Evolutionary conservation across 2,113 vertebrate species (phyloP), one percentile per base, ranked within the genome.

Genomic region (Dascyllus trimaculatus): DNA sequence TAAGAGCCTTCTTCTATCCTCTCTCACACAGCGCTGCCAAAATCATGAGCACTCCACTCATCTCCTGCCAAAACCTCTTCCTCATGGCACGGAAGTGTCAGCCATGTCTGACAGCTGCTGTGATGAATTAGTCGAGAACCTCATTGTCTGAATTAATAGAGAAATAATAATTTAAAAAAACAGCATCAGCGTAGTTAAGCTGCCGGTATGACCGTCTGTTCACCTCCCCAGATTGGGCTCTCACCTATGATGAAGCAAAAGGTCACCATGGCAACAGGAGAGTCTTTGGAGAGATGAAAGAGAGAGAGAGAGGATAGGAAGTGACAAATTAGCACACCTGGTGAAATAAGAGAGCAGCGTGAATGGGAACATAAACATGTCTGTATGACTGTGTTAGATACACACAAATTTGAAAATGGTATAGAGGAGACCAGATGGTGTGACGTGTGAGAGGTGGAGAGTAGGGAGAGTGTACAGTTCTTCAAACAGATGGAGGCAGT

Each of bases 401-500:
- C 54, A 75, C 6, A 68, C 49, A 57, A 26, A 72, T 29, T 25
- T 25, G 32, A 49, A 67, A 52, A 52, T 26, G 67, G 25, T 10
- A 62, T 4, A 35, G 21, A 21, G 17, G 9, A 62, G 49, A 51
- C 46, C 61, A 87, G 73, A 87, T 81, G 68, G 73, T 38, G 71
- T 67, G 49, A 71, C 48, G 79, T 51, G 58, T 63, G 69, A 57
- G 60, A 24, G 49, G 40, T 43, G 58, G 22, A 80, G 49, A 72
- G 68, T 10, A 24, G 54, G 21, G 24, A 69, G 43, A 35, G 54
- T 35, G 49, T 29, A 13, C 48, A 70, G 62, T 71, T 10, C 21
- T 82, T 72, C 81, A 91, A 51, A 77, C 88, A 93, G 84, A 95
- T 81, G 60, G 91, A 92, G 52, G 86, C 84, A 25, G 87, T 74